Conservation (phyloP, 2,797 vertebrate species). For the Gastrophryne carolinensis region DNA sequence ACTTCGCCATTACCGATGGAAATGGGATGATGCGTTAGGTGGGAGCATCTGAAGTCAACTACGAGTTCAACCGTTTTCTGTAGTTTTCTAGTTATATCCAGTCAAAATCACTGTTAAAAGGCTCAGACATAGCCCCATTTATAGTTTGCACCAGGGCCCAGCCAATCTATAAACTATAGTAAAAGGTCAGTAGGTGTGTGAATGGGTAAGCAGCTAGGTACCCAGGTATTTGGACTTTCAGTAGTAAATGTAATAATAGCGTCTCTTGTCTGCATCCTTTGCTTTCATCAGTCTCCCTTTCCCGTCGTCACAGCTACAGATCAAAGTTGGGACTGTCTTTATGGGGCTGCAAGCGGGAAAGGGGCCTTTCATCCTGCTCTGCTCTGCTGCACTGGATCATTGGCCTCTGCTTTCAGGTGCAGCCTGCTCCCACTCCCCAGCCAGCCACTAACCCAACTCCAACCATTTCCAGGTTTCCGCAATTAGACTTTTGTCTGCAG, state of each 20-base stretch:
- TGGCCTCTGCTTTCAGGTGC: slow-evolving; percentile 7
- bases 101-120: too few species aligned
- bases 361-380: slow-evolving; percentile 42
- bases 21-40: too few species aligned
- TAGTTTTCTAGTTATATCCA: too few species aligned
- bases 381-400: slow-evolving; percentile 15
- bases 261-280: background rate
- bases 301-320: slow-evolving; percentile 44
- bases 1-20: too few species aligned
- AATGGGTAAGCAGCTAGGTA: too few species aligned
- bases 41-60: too few species aligned
- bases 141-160: too few species aligned
- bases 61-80: too few species aligned
- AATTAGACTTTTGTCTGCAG: background rate
- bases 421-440: background rate
- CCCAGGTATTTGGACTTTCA: background rate
- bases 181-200: too few species aligned
- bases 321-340: slow-evolving; percentile 39
- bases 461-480: background rate
- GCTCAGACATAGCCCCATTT: too few species aligned
- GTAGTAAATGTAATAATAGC: slow-evolving; percentile 5
- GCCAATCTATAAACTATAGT: too few species aligned
- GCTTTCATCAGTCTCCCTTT: slow-evolving; percentile 2
- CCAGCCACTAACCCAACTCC: background rate
- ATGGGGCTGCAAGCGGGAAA: background rate